These are phyloP conservation scores for Hirtodrosophila trivittata DNA, from an alignment of 2,888 invertebrate genomes.

Conservation along the genomic window DNA sequence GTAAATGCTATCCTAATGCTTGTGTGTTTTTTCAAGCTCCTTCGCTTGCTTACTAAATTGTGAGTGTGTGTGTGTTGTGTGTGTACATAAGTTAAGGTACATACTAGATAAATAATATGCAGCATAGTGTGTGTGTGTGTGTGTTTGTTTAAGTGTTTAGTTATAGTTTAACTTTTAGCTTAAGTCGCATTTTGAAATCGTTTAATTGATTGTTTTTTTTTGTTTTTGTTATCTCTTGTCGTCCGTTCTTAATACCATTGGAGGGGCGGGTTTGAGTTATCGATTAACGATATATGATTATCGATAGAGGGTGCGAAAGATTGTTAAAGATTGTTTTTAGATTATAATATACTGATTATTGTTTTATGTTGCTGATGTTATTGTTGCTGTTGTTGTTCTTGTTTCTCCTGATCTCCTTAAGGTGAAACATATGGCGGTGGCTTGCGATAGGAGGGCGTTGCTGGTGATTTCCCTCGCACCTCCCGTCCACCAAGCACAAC, in stretches of 20 bases:
- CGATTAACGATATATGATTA: slow-evolving; percentile 11
- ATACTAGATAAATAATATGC: slow-evolving; percentile 76
- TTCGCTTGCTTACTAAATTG: slow-evolving; percentile 49
- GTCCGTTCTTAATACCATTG: slow-evolving; percentile 56
- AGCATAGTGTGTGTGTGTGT: slow-evolving; percentile 47
- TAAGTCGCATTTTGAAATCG: slow-evolving; percentile 63
- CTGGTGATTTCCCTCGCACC: slow-evolving; percentile 89
- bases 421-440: slow-evolving; percentile 99
- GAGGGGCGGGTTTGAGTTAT: background rate
- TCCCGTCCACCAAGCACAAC: slow-evolving; percentile 87
- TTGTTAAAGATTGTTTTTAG: slow-evolving; percentile 33
- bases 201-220: slow-evolving; percentile 65
- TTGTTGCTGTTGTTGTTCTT: slow-evolving; percentile 19
- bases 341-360: slow-evolving; percentile 43
- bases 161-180: slow-evolving; percentile 38
- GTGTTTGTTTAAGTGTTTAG: slow-evolving; percentile 26
- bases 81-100: slow-evolving; percentile 68
- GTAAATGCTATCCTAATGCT: slow-evolving; percentile 56
- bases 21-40: slow-evolving; percentile 56
- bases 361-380: slow-evolving; percentile 47
- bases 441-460: slow-evolving; percentile 95
- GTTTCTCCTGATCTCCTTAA: slow-evolving; percentile 86
- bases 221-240: slow-evolving; percentile 45
- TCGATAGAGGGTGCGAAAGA: slow-evolving; percentile 38
- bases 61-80: slow-evolving; percentile 42